Percentiles rank a stretch among this genome's conserved stretches.
These are phyloP conservation scores for Meteorus colon DNA, from an alignment of 2,888 invertebrate genomes.

Conservation along the genomic window DNA sequence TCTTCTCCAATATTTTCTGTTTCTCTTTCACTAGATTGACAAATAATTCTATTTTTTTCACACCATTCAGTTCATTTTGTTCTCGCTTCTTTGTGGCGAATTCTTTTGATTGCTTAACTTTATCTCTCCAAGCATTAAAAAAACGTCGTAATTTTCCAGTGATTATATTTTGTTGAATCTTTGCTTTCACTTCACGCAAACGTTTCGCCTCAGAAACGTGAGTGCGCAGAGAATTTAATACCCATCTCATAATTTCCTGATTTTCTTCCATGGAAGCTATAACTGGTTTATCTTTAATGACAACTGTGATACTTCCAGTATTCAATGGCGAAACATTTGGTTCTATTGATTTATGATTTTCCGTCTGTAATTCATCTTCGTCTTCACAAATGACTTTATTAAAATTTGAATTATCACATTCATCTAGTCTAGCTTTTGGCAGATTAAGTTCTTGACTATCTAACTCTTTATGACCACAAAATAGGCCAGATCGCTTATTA, in stretches of 20 bases:
- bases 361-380: slow-evolving; percentile 8
- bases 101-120: slow-evolving; percentile 45
- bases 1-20: slow-evolving; percentile 57
- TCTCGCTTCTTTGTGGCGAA: slow-evolving; percentile 47
- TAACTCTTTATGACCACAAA: not conserved
- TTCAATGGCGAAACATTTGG: slow-evolving; percentile 15
- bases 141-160: slow-evolving; percentile 54
- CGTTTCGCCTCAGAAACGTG: slow-evolving; percentile 56
- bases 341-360: slow-evolving; percentile 41
- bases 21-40: slow-evolving; percentile 63
- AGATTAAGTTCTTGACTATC: not conserved
- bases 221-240: slow-evolving; percentile 54
- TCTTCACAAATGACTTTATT: too few relatives aligned
- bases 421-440: not conserved
- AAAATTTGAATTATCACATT: not conserved
- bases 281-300: slow-evolving; percentile 63
- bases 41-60: slow-evolving; percentile 65
- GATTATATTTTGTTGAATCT: slow-evolving; percentile 54
- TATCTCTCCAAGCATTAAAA: slow-evolving; percentile 60
- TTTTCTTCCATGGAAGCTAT: slow-evolving; percentile 49
- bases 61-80: slow-evolving; percentile 57
- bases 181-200: slow-evolving; percentile 55
- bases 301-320: slow-evolving; percentile 61
- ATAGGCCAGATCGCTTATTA: not conserved
- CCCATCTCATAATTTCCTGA: slow-evolving; percentile 49